Base-by-base conservation (phyloP, 2,888 invertebrate species). In the Eremobia ochroleuca region DNA sequence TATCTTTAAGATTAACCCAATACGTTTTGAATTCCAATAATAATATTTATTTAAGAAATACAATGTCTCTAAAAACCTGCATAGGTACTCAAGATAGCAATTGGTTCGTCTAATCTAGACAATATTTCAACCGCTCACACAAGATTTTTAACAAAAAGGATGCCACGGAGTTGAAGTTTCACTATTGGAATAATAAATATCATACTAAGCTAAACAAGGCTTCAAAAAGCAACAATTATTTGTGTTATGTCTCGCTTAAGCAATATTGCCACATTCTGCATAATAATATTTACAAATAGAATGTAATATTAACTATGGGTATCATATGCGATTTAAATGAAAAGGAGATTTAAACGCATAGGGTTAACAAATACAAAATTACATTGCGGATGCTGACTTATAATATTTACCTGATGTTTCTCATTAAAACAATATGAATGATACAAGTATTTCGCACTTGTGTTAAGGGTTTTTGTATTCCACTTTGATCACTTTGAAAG, bases 371-470 rank as follows among this genome's bases (percentile, higher is more conserved):
- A 31, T 66, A 31, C 21, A 43, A 66, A 28, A 15, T 18, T 40
- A n/a, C 18, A 28, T 65, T 65, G 28, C 18, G 11, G 65, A 28
- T 40, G 40, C 18, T 40, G 4, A 40, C 9, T n/a, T 21, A 5
- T 64, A 40, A 40, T 65, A 43, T 66, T 66, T 11, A 43, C 65
- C 64, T 40, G 18, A n/a, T 64, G 4, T 64, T 65, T 65, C n/a
- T 40, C 5, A 40, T 37, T n/a, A 15, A 64, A 37, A 64, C 28
- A 28, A 70, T 64, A 28, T 37, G 4, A 72, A 68, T 72, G 18
- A 25, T 52, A 70, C 13, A 34, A 25, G 9, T 37, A 69, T 18
- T 40, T 65, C 31, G n/a, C 73, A 73, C n/a, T 25, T 40, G 25
- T 73, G 21, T 21, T 34, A n/a, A 28, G 25, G 13, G 28, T 25